Evolutionary conservation across 2,888 invertebrate genomes (phyloP), one percentile per base, ranked within the genome.

Genomic region (Pycnomerus fuliginosus): DNA sequence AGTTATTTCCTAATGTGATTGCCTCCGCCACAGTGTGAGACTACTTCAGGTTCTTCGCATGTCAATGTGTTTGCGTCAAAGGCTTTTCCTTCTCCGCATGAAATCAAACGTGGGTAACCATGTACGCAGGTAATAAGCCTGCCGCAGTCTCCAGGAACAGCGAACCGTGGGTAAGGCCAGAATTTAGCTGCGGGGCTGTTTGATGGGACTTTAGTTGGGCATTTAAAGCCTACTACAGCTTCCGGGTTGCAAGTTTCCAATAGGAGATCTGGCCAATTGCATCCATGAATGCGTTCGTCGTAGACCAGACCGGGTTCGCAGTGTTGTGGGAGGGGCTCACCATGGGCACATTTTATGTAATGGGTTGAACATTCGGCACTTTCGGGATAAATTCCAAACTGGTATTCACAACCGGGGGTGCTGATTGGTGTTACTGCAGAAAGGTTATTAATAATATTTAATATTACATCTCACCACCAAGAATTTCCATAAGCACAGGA

Each of bases 261-360:
- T 25, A 94, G 77, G 44, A 90, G 84, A 76, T 94, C 94, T 3
- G 94, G 93, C 94, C 94, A 94, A 71, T 93, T 92, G 78, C 94
- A 94, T 33, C 85, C 83, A 67, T 94, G 93, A 44, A 80, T 90
- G 58, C 87, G 83, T 34, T 89, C 86, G 61, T 94, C 92, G 70
- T 93, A 94, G 10, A 85, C 93, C 43, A 94, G 76, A 1, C 94
- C 94, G 0, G 90, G 83, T 36, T 89, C 90, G 71, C 93, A 94
- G 7, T 87, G 83, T 55, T 85, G 81, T 49, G 87, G 85, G 53
- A 84, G 79, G 0, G 91, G 87, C 43, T 87, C 80, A 0, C 94
- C 94, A 65, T 83, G 84, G 2, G 83, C 86, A 64, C 94, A 94
- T 70, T 90, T 93, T 43, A 89, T 77, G 74, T 90, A 94, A 65